phyloP scores from a whole-genome alignment of 2,797 vertebrate species.

The Rousettus madagascariensis region DNA sequence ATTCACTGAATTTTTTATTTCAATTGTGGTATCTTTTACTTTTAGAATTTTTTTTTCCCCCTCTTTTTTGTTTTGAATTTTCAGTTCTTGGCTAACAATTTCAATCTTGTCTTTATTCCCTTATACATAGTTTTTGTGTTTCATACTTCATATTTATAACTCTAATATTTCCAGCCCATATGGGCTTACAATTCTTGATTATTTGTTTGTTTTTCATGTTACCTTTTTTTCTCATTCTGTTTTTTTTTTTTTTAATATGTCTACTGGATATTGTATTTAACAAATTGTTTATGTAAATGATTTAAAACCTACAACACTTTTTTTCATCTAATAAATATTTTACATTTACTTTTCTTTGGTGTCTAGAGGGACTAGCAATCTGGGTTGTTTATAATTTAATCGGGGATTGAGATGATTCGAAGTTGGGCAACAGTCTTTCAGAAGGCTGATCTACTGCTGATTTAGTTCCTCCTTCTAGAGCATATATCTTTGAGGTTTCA shows the following conservation, averaged over 20 bases:
- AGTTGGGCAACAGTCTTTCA: neutral
- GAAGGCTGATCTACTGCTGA: neutral
- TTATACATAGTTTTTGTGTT: neutral
- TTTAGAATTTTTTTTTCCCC: neutral
- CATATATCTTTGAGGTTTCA: neutral
- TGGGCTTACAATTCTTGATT: neutral
- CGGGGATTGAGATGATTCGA: neutral
- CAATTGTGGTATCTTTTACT: neutral
- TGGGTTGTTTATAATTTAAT: neutral
- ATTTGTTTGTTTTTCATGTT: neutral
- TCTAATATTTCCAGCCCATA: neutral
- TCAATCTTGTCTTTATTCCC: neutral
- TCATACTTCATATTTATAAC: neutral
- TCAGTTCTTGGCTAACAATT: neutral
- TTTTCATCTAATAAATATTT: neutral
- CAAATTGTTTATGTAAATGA: neutral
- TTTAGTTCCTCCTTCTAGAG: neutral
- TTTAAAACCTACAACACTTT: neutral
- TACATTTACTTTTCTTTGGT: constrained; percentile 1
- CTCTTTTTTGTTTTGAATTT: constrained; percentile 1
- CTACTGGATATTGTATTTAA: neutral
- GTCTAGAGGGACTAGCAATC: neutral
- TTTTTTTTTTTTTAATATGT: neutral
- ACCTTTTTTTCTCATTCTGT: neutral
- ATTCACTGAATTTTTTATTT: neutral